phyloP scores from a whole-genome alignment of 1,140 invertebrate species.

The Paracyclopina nana region DNA sequence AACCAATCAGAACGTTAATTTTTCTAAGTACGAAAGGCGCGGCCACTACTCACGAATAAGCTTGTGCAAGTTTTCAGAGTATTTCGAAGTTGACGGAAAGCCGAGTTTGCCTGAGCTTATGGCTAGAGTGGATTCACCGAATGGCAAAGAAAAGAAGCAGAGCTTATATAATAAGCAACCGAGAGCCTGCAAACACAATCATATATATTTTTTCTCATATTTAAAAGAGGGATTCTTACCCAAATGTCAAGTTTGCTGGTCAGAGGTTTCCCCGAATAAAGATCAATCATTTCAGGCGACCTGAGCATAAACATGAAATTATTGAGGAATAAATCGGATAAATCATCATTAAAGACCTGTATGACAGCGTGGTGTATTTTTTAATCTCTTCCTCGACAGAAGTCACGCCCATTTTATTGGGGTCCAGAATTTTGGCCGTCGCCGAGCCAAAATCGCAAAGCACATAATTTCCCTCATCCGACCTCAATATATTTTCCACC shows the following conservation, averaged over 20 bases:
- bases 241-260: slow-evolving; percentile 84
- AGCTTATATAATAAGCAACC: slow-evolving; percentile 6
- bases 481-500: slow-evolving; percentile 71
- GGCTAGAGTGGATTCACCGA: slow-evolving; percentile 4
- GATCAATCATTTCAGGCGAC: slow-evolving; percentile 86
- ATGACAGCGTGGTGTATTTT: slow-evolving; percentile 80
- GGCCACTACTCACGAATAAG: slow-evolving; percentile 4
- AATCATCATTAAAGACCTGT: slow-evolving; percentile 32
- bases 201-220: not conserved
- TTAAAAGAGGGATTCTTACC: slow-evolving; percentile 32
- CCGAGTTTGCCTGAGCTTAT: not conserved
- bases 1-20: slow-evolving; percentile 18
- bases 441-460: slow-evolving; percentile 78
- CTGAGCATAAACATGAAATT: not conserved
- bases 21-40: not conserved
- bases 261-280: slow-evolving; percentile 66
- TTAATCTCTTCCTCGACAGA: slow-evolving; percentile 76
- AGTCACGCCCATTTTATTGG: slow-evolving; percentile 44
- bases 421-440: slow-evolving; percentile 52
- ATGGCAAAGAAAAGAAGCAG: slow-evolving; percentile 1
- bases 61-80: not conserved
- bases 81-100: not conserved
- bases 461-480: slow-evolving; percentile 54
- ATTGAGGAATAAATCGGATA: not conserved
- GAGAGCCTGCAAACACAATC: not conserved